Conservation (phyloP, 2,797 vertebrate genomes). For the Scolopax rusticola region DNA sequence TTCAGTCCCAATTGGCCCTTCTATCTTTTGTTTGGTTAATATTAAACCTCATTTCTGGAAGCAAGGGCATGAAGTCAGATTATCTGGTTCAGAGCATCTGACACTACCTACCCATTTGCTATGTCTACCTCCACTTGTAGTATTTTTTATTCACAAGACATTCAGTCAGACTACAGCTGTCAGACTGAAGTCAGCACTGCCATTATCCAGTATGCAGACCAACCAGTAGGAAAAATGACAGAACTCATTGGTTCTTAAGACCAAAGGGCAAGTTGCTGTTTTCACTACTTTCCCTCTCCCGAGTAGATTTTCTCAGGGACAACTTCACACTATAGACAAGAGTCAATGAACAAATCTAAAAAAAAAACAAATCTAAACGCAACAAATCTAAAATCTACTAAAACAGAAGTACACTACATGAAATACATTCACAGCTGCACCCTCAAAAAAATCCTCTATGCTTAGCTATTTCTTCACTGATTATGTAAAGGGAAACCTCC, state of each 20-base stretch:
- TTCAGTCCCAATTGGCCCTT: background rate
- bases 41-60: background rate
- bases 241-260: background rate
- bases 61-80: background rate
- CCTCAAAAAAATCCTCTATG: background rate
- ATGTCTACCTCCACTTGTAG: background rate
- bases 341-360: background rate
- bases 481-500: background rate
- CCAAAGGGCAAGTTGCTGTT: background rate
- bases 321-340: background rate
- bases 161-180: background rate
- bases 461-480: background rate
- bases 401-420: background rate
- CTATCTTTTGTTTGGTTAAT: background rate
- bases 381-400: background rate
- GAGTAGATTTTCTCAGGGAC: background rate
- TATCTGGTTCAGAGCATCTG: background rate
- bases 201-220: background rate
- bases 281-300: background rate
- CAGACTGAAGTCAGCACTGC: background rate
- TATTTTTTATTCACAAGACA: background rate
- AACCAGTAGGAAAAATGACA: background rate
- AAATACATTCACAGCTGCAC: background rate
- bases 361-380: too few species aligned
- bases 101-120: background rate